A percentile compares a stretch with the other conserved stretches of the same genome.
Conservation (phyloP, 2,113 vertebrate species). For the Misgurnus mizolepis region DNA sequence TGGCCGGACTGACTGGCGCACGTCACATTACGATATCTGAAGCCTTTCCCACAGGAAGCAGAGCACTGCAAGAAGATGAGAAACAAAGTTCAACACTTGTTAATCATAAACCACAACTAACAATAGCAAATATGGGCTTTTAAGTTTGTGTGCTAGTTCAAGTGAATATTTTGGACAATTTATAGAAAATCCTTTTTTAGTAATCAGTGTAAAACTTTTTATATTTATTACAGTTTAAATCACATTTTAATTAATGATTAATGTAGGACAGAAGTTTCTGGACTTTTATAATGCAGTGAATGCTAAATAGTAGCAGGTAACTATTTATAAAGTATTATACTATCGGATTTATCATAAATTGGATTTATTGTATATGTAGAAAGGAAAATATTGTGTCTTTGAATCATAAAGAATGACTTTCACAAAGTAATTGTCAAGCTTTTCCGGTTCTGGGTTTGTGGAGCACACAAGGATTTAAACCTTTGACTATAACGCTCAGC, state of each 20-base stretch:
- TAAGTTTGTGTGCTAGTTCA: neutral
- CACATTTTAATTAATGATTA: neutral
- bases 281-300: too few relatives aligned
- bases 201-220: neutral
- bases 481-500: constrained; percentile 75
- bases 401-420: neutral
- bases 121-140: neutral
- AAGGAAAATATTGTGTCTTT: neutral
- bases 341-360: too few relatives aligned
- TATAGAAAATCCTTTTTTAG: neutral
- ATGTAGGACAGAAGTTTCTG: neutral
- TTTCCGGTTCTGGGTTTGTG: constrained; percentile 80
- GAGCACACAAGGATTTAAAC: constrained; percentile 81
- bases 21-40: constrained; percentile 86
- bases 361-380: neutral
- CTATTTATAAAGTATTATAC: neutral
- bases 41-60: constrained; percentile 88
- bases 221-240: neutral
- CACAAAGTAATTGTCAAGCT: constrained; percentile 54
- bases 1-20: constrained; percentile 86
- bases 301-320: too few relatives aligned
- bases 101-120: neutral
- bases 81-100: constrained; percentile 27
- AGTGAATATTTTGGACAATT: neutral
- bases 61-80: constrained; percentile 81